Evolutionary conservation across 2,797 vertebrate species (phyloP).

Genomic region (Etheostoma nigrum): DNA sequence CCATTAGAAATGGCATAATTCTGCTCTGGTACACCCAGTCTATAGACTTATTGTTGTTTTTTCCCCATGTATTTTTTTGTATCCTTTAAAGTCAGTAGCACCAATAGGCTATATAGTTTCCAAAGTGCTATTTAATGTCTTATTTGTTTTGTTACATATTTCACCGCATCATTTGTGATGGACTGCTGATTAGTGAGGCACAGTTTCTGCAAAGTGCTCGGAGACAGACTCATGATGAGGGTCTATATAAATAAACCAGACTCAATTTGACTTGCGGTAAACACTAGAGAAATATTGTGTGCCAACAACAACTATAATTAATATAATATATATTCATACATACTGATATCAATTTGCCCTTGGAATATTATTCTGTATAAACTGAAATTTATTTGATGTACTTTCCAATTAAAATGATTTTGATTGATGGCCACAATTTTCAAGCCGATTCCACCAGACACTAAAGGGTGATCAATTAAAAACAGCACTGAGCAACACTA

Average conservation of each 20-base stretch:
- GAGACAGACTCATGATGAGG: constrained; percentile 44
- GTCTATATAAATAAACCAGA: constrained; percentile 51
- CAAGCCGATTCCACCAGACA: not conserved
- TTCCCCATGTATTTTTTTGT: constrained; percentile 1
- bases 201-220: constrained; percentile 44
- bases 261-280: constrained; percentile 33
- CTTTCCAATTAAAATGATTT: constrained; percentile 30
- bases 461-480: constrained; percentile 24
- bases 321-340: constrained; percentile 1
- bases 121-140: constrained; percentile 25
- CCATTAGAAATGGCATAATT: not conserved
- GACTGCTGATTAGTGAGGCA: constrained; percentile 35
- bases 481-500: constrained; percentile 3
- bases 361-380: constrained; percentile 19
- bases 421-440: constrained; percentile 28
- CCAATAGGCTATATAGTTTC: not conserved
- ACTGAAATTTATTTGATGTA: constrained; percentile 14
- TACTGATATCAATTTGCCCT: constrained; percentile 20
- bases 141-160: constrained; percentile 27
- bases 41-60: not conserved
- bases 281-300: not conserved
- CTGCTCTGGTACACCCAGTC: not conserved
- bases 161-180: constrained; percentile 44
- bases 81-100: constrained; percentile 13
- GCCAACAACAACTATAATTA: constrained; percentile 10